Evolutionary conservation across 1,140 invertebrate genomes (phyloP).

Genomic region (Patella vulgata): DNA sequence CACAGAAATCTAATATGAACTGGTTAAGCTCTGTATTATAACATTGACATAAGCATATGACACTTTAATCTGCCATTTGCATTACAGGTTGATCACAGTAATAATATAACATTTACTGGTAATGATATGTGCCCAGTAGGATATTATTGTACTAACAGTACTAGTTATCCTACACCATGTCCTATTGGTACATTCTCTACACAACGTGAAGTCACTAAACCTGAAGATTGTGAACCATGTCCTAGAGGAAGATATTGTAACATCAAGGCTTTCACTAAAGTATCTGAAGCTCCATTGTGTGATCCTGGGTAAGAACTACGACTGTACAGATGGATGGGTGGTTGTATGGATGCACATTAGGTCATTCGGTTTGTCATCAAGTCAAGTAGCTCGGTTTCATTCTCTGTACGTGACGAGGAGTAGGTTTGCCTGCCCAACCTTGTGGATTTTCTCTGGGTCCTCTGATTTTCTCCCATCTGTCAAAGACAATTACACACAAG

Average conservation of each 20-base stretch:
- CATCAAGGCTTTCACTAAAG: conserved; percentile 48
- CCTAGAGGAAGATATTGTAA: conserved; percentile 72
- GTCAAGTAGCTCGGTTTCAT: too few relatives aligned
- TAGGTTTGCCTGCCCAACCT: too few relatives aligned
- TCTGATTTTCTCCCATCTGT: too few relatives aligned
- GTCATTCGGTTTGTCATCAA: too few relatives aligned
- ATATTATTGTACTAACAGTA: conserved; percentile 60
- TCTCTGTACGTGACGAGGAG: too few relatives aligned
- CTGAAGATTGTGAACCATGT: conserved; percentile 52
- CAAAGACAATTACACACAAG: too few relatives aligned
- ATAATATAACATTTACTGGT: conserved; percentile 54
- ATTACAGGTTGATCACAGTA: conserved; percentile 48
- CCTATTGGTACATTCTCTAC: conserved; percentile 59
- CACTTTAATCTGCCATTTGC: too few relatives aligned
- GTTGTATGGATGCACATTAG: too few relatives aligned
- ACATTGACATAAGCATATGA: too few relatives aligned
- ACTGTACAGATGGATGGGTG: background rate
- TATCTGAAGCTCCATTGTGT: conserved; percentile 50
- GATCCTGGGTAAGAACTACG: conserved; percentile 47
- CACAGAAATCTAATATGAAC: too few relatives aligned
- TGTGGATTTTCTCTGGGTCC: too few relatives aligned
- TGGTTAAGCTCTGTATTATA: too few relatives aligned
- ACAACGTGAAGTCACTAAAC: conserved; percentile 34
- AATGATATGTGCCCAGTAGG: conserved; percentile 61
- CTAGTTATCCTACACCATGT: conserved; percentile 55